Base-by-base conservation (phyloP, 2,797 vertebrate species). In the Neosalanx taihuensis region DNA sequence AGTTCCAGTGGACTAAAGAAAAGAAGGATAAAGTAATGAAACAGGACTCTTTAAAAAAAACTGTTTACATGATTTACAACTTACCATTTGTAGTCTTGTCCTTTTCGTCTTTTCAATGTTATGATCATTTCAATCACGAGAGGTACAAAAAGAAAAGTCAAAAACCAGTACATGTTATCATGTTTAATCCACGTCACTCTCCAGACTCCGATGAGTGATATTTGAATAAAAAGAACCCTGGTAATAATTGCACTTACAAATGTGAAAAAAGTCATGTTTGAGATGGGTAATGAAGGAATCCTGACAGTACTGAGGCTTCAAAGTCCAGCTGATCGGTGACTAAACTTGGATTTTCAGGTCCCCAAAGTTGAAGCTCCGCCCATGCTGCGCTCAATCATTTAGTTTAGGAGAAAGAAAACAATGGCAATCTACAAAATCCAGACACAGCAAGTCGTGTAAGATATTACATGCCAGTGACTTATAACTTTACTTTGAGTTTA, bases 81-180 rank as follows among this genome's bases (percentile, higher is more conserved):
- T 95, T 88, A 98, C 97, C 97, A 97, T 92, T 95, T 98, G 90
- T 96, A 96, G 83, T 96, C 96, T 81, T 94, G 77, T 73, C 97
- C 96, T 37, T 89, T 92, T 74, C 94, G 92, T 64, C 91, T 90
- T 86, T 87, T 95, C 76, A 98, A 89, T 1, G 95, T 97, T 70
- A 96, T 81, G 66, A 93, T 91, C 70, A 95, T 93, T 85, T 99
- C 97, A 85, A 92, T 80, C 65, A 94, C 79, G 0, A 96, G 92
- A 69, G 93, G 91, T 30, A 97, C 82, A 69, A 94, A 94, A 70
- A 98, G 92, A 62, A 96, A 65, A 1, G 94, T 92, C 7, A 99
- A 91, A 69, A 95, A 76, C 95, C 95, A 98, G 88, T 93, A 98
- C 6, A 35, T 76, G 2, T 17, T 76, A 23, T 96, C 90, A 23